Percentiles rank a stretch among this genome's conserved stretches.
These are phyloP conservation scores for Bombus fervidus DNA, from an alignment of 1,140 invertebrate species.

Conservation along the genomic window DNA sequence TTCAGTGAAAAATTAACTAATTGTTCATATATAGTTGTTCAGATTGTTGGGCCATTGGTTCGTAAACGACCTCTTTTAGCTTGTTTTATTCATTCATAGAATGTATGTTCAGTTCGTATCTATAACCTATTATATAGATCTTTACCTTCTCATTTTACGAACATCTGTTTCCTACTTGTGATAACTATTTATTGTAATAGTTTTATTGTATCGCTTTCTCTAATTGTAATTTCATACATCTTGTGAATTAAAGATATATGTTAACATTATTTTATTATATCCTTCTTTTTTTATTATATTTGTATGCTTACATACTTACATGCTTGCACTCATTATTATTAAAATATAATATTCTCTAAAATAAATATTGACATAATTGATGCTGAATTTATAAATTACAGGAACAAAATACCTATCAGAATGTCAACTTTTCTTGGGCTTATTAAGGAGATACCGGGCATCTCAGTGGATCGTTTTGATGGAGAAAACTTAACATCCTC, in stretches of 20 bases:
- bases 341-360: background rate
- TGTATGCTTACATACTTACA: background rate
- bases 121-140: background rate
- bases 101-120: background rate
- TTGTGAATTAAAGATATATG: background rate
- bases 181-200: background rate
- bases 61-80: slow-evolving; percentile 6
- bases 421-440: slow-evolving; percentile 86
- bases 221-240: background rate
- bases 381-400: slow-evolving; percentile 72
- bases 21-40: slow-evolving; percentile 2
- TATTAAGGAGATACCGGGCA: slow-evolving; percentile 85
- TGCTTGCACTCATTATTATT: background rate
- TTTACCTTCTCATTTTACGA: background rate
- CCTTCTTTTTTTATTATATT: background rate
- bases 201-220: background rate
- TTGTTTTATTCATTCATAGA: background rate
- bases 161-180: slow-evolving; percentile 17
- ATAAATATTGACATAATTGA: slow-evolving; percentile 47
- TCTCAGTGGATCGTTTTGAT: slow-evolving; percentile 86
- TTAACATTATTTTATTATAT: background rate
- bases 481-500: slow-evolving; percentile 80
- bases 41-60: slow-evolving; percentile 4
- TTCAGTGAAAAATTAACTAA: slow-evolving; percentile 17
- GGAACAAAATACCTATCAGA: slow-evolving; percentile 63